These are phyloP conservation scores for Trachythela sp. DNA, from an alignment of 64 coral and sea anemone genomes.

Conservation along the genomic window DNA sequence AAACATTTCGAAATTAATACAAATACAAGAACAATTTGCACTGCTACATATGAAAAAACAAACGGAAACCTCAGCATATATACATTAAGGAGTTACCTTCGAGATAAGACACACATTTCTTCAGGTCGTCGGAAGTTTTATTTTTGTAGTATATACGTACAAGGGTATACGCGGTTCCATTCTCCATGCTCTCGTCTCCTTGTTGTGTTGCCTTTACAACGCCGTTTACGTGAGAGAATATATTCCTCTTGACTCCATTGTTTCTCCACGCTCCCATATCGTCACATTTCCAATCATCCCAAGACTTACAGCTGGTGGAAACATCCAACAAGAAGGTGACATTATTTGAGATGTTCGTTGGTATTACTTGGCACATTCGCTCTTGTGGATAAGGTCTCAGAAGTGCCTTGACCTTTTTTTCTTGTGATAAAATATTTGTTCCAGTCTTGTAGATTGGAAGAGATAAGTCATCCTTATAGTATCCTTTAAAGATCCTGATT, in stretches of 20 bases:
- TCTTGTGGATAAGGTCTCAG: not conserved
- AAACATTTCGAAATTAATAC: not conserved
- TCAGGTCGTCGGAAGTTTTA: not conserved
- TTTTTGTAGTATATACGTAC: conserved; percentile 24
- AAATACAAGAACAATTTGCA: too few species aligned
- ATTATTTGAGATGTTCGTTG: not conserved
- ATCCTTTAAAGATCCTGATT: not conserved
- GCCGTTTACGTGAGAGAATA: not conserved
- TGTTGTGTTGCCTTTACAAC: not conserved
- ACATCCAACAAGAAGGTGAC: not conserved
- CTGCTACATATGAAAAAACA: not conserved
- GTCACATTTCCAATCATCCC: too few species aligned
- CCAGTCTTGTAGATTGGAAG: not conserved
- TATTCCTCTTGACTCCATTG: not conserved
- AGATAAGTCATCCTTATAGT: not conserved
- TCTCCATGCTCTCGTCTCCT: not conserved
- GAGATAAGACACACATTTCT: conserved; percentile 20
- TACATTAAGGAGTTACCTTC: not conserved
- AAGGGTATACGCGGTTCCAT: not conserved
- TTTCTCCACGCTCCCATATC: conserved; percentile 29
- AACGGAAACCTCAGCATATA: not conserved
- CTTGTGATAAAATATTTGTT: not conserved
- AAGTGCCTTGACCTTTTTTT: not conserved
- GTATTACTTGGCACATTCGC: not conserved
- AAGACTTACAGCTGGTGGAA: not conserved